These are phyloP conservation scores for Hypsopygia costalis DNA, from an alignment of 2,888 invertebrate species.

Conservation along the genomic window DNA sequence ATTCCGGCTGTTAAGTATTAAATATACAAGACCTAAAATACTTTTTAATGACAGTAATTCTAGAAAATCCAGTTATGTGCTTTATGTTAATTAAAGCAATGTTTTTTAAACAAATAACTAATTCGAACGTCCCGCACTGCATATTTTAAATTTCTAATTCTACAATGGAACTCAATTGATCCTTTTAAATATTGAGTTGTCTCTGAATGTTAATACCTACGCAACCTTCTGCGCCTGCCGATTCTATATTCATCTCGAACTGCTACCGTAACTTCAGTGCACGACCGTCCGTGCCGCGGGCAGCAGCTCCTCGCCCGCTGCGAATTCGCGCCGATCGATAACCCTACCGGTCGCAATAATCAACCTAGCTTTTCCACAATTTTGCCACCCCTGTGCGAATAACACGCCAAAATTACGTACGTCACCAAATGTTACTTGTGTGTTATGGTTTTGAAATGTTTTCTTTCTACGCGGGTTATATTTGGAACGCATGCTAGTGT, in stretches of 20 bases:
- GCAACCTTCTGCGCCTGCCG: constrained; percentile 24
- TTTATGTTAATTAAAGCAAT: no score
- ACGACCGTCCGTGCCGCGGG: constrained; percentile 52
- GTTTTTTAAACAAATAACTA: no score
- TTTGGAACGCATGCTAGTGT: background rate
- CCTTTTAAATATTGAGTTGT: no score
- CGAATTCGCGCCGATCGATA: constrained; percentile 24
- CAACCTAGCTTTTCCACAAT: constrained; percentile 9
- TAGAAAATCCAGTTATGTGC: no score
- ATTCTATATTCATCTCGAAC: constrained; percentile 32
- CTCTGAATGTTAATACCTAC: constrained; percentile 8
- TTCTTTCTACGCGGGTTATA: background rate
- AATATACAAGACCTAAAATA: no score
- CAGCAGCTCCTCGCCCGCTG: constrained; percentile 38
- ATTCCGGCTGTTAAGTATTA: no score
- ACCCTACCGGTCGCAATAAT: constrained; percentile 9
- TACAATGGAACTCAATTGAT: no score
- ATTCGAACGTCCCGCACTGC: no score
- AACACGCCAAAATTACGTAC: constrained; percentile 27
- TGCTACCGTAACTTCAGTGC: constrained; percentile 53
- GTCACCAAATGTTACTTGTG: constrained; percentile 8
- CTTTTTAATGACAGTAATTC: no score
- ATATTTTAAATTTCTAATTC: no score
- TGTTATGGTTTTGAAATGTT: background rate
- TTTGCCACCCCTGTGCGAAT: constrained; percentile 10